phyloP scores from a whole-genome alignment of 2,797 vertebrate species.

The Champsocephalus esox region DNA sequence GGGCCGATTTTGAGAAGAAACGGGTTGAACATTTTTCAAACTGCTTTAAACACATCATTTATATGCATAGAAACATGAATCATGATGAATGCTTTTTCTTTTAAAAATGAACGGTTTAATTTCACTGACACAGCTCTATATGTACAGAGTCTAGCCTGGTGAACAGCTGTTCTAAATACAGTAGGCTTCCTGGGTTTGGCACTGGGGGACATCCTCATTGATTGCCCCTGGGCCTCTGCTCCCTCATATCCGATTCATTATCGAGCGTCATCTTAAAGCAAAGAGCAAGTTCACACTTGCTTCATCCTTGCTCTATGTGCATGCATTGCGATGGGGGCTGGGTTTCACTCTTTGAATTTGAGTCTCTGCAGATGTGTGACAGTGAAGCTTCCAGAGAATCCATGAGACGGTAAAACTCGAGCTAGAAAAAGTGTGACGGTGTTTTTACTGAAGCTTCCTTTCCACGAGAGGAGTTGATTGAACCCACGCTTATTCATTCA shows the following conservation, averaged over 20 bases:
- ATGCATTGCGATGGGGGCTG: background rate
- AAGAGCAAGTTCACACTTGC: conserved; percentile 27
- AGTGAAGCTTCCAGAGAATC: background rate
- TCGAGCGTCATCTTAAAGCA: background rate
- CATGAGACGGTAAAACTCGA: too few relatives aligned
- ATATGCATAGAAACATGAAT: too few relatives aligned
- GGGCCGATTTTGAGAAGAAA: background rate
- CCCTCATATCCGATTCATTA: conserved; percentile 28
- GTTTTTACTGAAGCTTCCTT: background rate
- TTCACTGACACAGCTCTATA: background rate
- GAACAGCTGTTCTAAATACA: conserved; percentile 4
- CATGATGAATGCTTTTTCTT: background rate
- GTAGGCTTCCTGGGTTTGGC: conserved; percentile 14
- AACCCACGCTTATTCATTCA: background rate
- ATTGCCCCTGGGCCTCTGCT: conserved; percentile 30
- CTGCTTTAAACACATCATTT: background rate
- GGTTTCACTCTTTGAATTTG: conserved; percentile 10
- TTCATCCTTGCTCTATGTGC: background rate
- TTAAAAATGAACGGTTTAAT: background rate
- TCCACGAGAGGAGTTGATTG: background rate
- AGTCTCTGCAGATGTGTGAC: conserved; percentile 40
- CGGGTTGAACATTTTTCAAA: background rate
- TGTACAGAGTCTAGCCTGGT: background rate
- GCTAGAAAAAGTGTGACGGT: conserved; percentile 11
- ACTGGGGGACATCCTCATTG: conserved; percentile 32